Percentiles rank a stretch among this genome's conserved stretches.
These are phyloP conservation scores for Galaxea fascicularis DNA, from an alignment of 92 coral and sea anemone genomes.

Conservation along the genomic window DNA sequence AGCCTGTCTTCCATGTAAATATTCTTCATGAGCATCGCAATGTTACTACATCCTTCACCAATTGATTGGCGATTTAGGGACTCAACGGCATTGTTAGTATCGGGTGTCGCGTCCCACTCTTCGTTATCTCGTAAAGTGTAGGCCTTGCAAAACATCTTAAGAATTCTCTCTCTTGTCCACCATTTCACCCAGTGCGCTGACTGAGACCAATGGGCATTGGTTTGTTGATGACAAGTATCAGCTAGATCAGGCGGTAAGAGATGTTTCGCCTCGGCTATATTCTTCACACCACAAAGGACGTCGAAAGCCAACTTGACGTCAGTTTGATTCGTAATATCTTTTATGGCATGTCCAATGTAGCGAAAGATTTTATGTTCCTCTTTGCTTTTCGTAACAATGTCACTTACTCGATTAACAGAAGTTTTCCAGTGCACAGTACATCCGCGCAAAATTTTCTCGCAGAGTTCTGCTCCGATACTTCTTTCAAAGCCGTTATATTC, in stretches of 20 bases:
- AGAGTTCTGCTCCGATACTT: constrained; percentile 9
- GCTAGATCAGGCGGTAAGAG: background rate
- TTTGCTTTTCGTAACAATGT: constrained; percentile 22
- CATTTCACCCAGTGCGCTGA: constrained; percentile 62
- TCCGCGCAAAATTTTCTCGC: constrained; percentile 30
- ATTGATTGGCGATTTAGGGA: constrained; percentile 51
- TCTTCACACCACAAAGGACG: constrained; percentile 46
- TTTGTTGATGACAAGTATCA: background rate
- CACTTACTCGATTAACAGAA: constrained; percentile 39
- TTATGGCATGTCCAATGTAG: background rate
- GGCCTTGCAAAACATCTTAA: constrained; percentile 49
- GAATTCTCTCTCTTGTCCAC: too few relatives aligned
- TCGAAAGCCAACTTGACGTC: constrained; percentile 26
- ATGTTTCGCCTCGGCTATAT: too few relatives aligned
- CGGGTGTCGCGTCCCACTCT: constrained; percentile 65
- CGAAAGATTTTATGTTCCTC: constrained; percentile 16
- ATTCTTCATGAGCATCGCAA: too few relatives aligned
- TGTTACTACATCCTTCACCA: too few relatives aligned
- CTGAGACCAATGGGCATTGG: constrained; percentile 33
- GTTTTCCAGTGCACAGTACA: constrained; percentile 55
- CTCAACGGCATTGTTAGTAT: constrained; percentile 64
- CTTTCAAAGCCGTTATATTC: constrained; percentile 51
- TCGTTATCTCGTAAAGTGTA: constrained; percentile 39
- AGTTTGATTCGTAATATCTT: constrained; percentile 13
- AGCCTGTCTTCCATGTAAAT: too few relatives aligned